Evolutionary conservation across 2,888 invertebrate species (phyloP), one percentile per base, ranked within the genome.

Genomic region (Oeneis ivallda): DNA sequence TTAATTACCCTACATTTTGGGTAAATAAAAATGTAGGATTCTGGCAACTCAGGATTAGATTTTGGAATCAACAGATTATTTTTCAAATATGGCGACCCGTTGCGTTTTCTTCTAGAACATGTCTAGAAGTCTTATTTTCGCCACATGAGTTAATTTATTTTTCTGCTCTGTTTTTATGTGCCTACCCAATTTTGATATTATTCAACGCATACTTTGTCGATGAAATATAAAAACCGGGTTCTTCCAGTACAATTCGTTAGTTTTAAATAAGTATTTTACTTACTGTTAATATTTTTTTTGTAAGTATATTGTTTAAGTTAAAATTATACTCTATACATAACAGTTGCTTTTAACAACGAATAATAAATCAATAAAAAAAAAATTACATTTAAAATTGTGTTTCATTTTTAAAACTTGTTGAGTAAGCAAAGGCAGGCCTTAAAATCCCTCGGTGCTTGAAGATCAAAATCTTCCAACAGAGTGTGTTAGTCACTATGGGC

Each of bases 271-370:
- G 68, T 65, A 65, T 67, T 8, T 57, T 49, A 50, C 19, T 50
- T 50, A 59, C 37, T 53, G 56, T 54, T 56, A 69, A n/a, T 58
- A 64, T 64, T 53, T 60, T 50, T 65, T 60, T 64, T 52, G 56
- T 53, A 53, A 69, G 26, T 60, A 65, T 54, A 57, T 59, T 37
- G 32, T 68, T 78, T 80, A 77, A 76, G 75, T 79, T 79, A 75
- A 64, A 74, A 70, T 78, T 79, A 78, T 79, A 76, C 78, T 77
- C 74, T 75, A 76, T 81, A 79, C 78, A 80, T 79, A 56, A 84
- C 79, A 80, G 80, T 84, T 82, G 85, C 85, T 84, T 87, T 81
- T 84, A 67, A 84, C 84, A 81, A 84, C 79, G 77, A 83, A 78
- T 83, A 84, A 81, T 78, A 72, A 83, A 83, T 85, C 82, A 84